Evolutionary conservation across 1,140 invertebrate species (phyloP).

Genomic region (Drosophila arawakana): DNA sequence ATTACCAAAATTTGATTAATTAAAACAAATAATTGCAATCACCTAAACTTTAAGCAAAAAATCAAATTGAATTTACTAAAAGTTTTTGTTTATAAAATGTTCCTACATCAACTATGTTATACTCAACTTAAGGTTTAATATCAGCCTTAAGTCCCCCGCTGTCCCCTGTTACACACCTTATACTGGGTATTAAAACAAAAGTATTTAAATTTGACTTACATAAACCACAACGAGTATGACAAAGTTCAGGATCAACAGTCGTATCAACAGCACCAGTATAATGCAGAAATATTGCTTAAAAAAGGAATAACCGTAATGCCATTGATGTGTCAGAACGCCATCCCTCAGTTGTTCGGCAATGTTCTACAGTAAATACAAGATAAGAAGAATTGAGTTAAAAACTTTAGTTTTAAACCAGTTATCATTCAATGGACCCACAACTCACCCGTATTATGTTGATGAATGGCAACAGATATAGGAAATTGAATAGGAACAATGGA

Average conservation of each 20-base stretch:
- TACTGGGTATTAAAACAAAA: neutral
- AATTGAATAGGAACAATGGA: slow-evolving; percentile 65
- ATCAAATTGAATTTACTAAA: too few species aligned
- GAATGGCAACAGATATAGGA: slow-evolving; percentile 64
- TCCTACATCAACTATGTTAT: too few species aligned
- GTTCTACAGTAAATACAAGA: slow-evolving; percentile 39
- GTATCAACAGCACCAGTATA: slow-evolving; percentile 55
- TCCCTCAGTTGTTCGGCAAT: slow-evolving; percentile 60
- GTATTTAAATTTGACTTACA: slow-evolving; percentile 34
- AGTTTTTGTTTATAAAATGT: too few species aligned
- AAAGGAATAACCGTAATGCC: slow-evolving; percentile 69
- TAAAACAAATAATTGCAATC: too few species aligned
- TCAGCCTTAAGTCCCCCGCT: too few species aligned
- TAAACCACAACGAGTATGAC: slow-evolving; percentile 26
- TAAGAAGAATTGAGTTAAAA: neutral
- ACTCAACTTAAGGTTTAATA: too few species aligned
- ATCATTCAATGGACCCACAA: neutral
- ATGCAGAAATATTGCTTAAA: slow-evolving; percentile 48
- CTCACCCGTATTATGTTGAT: slow-evolving; percentile 66
- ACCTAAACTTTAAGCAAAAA: too few species aligned
- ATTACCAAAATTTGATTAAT: too few species aligned
- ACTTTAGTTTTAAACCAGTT: neutral
- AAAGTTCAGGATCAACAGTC: slow-evolving; percentile 42
- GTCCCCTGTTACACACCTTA: too few species aligned
- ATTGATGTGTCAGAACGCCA: slow-evolving; percentile 70